phyloP scores from a whole-genome alignment of 92 coral and sea anemone species.

The Zoanthus sansibaricus region DNA sequence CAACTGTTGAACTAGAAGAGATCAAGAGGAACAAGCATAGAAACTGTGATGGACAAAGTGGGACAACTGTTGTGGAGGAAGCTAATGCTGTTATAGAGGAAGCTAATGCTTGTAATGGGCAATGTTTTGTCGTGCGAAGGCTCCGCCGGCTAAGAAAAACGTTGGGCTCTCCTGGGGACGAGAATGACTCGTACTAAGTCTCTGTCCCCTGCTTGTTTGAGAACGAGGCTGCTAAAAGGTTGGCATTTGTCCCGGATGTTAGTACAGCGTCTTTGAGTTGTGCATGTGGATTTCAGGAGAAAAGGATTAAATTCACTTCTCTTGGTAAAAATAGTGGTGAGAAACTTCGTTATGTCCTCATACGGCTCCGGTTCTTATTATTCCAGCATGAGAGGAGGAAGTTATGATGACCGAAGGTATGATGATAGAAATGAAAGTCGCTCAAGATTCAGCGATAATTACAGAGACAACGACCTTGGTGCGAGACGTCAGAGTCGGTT shows the following conservation, averaged over 20 bases:
- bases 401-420: conserved; percentile 41
- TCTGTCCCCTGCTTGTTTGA: not conserved
- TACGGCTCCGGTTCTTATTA: conserved; percentile 39
- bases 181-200: not conserved
- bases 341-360: conserved; percentile 9
- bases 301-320: not conserved
- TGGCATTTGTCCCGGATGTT: conserved; percentile 23
- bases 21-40: too few species aligned
- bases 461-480: conserved; percentile 25
- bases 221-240: conserved; percentile 27
- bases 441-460: conserved; percentile 28
- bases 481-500: conserved; percentile 44
- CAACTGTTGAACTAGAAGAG: too few species aligned
- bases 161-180: too few species aligned
- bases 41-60: too few species aligned
- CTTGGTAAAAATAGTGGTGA: not conserved
- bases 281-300: conserved; percentile 35
- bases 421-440: conserved; percentile 32
- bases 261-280: conserved; percentile 23
- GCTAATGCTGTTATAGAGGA: too few species aligned
- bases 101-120: too few species aligned
- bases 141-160: too few species aligned
- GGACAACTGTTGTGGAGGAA: too few species aligned
- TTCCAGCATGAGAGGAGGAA: conserved; percentile 31
- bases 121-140: too few species aligned